Base-by-base conservation (phyloP, 2,888 invertebrate genomes). In the Eupithecia exiguata region DNA sequence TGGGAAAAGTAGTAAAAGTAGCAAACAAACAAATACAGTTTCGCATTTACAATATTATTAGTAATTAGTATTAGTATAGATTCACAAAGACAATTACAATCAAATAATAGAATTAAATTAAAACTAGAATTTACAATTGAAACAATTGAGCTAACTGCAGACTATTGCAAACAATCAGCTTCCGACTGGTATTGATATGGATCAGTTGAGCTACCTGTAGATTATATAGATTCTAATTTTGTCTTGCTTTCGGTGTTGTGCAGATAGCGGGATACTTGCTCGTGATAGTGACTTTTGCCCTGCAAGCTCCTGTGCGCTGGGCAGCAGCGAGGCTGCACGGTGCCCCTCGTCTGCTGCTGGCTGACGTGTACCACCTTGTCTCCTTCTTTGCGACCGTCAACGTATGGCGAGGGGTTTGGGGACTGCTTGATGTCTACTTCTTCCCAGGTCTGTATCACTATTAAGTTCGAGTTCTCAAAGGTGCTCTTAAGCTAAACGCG, bases 331-430 rank as follows among this genome's bases (percentile, higher is more conserved):
- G 96, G 70, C 91, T 97, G 5, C 95, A 95, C 76, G 97, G 97
- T 14, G 93, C 96, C 9, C 86, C 95, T 14, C 95, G 97, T 76
- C 92, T 98, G 36, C 86, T 97, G 49, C 94, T 96, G 1, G 97
- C 97, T 35, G 98, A 98, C 86, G 87, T 96, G 16, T 97, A 97
- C 91, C 96, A 97, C 77, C 93, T 98, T 76, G 91, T 97, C 78
- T 96, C 97, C 58, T 97, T 97, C 86, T 88, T 97, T 77, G 97
- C 97, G 18, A 97, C 97, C 0, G 97, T 98, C 70, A 98, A 98
- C 88, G 97, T 98, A 16, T 98, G 98, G 98, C 95, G 98, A 66
- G 98, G 98, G 18, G 95, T 98, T 72, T 98, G 98, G 98, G 96
- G 96, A 78, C 89, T 97, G 73, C 94, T 98, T 36, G 97, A 98